A percentile compares a stretch with the other conserved stretches of the same genome.
Conservation (phyloP, 2,888 invertebrate genomes). For the Arenicola marina region DNA sequence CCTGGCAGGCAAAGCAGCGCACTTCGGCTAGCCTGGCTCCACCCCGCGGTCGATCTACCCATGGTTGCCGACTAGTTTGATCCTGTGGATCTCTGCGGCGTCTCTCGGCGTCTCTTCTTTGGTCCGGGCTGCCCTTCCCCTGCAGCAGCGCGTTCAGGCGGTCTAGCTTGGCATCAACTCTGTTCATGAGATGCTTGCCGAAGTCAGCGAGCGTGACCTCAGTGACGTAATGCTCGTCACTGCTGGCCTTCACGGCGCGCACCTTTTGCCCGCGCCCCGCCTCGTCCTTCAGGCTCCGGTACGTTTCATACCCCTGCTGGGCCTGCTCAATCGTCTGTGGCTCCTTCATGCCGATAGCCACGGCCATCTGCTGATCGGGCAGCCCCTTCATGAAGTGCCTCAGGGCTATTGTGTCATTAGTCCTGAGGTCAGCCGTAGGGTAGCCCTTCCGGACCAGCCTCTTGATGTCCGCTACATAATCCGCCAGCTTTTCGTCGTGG, state of each 20-base stretch:
- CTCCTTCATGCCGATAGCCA: constrained; percentile 25
- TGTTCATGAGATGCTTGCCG: no score
- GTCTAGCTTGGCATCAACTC: not conserved
- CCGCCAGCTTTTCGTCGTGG: constrained; percentile 17
- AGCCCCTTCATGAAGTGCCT: constrained; percentile 26
- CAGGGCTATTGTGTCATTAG: constrained; percentile 23
- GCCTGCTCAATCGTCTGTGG: constrained; percentile 25
- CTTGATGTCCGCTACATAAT: constrained; percentile 24
- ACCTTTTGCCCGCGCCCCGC: not conserved
- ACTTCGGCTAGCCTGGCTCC: no score
- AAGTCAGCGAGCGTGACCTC: no score
- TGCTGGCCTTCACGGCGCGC: not conserved
- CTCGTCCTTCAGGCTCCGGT: constrained; percentile 21
- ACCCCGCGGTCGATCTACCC: no score
- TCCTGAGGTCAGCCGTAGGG: constrained; percentile 10
- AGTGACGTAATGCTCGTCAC: not conserved
- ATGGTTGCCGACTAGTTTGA: no score
- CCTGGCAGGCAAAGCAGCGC: no score
- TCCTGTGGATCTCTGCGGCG: no score
- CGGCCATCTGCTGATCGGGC: constrained; percentile 15
- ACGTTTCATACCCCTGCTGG: constrained; percentile 17
- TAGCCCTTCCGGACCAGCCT: constrained; percentile 9
- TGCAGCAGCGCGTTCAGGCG: no score
- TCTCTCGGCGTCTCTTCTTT: no score
- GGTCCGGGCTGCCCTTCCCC: no score